Base-by-base conservation (phyloP, 37 sponge, comb jelly and placozoan genomes). In the Diacarnus erythraeanus region DNA sequence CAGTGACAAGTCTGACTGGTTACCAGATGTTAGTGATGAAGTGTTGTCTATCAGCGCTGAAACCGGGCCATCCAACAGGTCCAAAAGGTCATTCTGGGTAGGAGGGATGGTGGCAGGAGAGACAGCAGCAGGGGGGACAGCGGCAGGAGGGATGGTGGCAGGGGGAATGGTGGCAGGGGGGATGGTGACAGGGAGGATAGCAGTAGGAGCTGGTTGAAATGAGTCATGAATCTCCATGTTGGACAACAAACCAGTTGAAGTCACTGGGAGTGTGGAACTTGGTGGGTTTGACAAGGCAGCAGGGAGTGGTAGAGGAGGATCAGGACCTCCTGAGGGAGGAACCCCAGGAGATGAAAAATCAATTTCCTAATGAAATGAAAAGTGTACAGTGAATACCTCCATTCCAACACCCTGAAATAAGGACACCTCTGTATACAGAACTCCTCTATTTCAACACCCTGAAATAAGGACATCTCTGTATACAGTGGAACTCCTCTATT, bases 21-120 rank as follows among this genome's bases (percentile, higher is more conserved):
- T n/a, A n/a, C n/a, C n/a, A n/a, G n/a, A n/a, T n/a, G n/a, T n/a
- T n/a, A n/a, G n/a, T n/a, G n/a, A n/a, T n/a, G n/a, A n/a, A n/a
- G 51, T 47, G 51, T 6, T 47, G 10, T 6, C 6, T 15, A 71
- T 57, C 1, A 63, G 67, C 20, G 68, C n/a, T 26, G 84, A 4
- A 25, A 57, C 35, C 10, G 77, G 57, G 21, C 37, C 70, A 21
- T 84, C 84, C 27, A 84, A 76, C 29, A 84, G 71, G 6, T 41
- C 84, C 22, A 84, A 64, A 3, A 84, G 56, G 66, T 84, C 59
- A 25, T 42, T 56, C 39, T 30, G 31, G 31, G 18, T 15, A 30
- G 27, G 30, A 63, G 64, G 6, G 8, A 8, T 8, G 6, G 6
- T 47, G 51, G 51, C 51, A 47, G 51, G 6, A 47, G 51, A 15